A percentile compares a stretch with the other conserved stretches of the same genome.
Evolutionary conservation across 2,888 invertebrate species (phyloP).

Genomic region (Phortica okadai): DNA sequence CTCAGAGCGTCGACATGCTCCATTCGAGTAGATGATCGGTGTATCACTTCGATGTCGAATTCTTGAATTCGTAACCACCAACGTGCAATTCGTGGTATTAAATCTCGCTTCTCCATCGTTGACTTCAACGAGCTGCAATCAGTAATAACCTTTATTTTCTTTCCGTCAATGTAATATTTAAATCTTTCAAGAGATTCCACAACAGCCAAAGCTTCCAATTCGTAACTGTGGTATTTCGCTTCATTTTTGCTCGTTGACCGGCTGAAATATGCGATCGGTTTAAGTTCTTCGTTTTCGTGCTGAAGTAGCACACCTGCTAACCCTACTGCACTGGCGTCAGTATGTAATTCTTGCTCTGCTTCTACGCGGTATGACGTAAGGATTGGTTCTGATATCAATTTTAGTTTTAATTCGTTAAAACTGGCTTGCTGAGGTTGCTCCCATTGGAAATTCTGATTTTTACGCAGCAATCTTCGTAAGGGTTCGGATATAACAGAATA

Average conservation of each 20-base stretch:
- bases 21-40: neutral
- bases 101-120: slow-evolving; percentile 5
- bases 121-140: neutral
- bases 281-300: slow-evolving; percentile 11
- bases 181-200: slow-evolving; percentile 40
- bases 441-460: too few species aligned
- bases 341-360: too few species aligned
- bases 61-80: slow-evolving; percentile 47
- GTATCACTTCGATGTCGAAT: slow-evolving; percentile 39
- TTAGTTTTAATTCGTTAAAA: too few species aligned
- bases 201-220: slow-evolving; percentile 59
- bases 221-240: slow-evolving; percentile 64
- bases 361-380: too few species aligned
- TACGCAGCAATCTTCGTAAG: too few species aligned
- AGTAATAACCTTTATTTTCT: neutral
- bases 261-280: slow-evolving; percentile 37
- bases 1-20: neutral
- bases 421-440: too few species aligned
- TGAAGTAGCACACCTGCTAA: slow-evolving; percentile 29
- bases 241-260: slow-evolving; percentile 34
- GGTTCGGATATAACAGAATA: slow-evolving; percentile 40
- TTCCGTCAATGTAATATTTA: slow-evolving; percentile 9
- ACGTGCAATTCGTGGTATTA: slow-evolving; percentile 46
- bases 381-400: too few species aligned
- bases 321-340: slow-evolving; percentile 26